Evolutionary conservation across 1,140 invertebrate genomes (phyloP).

Genomic region (Archivesica marissinica): DNA sequence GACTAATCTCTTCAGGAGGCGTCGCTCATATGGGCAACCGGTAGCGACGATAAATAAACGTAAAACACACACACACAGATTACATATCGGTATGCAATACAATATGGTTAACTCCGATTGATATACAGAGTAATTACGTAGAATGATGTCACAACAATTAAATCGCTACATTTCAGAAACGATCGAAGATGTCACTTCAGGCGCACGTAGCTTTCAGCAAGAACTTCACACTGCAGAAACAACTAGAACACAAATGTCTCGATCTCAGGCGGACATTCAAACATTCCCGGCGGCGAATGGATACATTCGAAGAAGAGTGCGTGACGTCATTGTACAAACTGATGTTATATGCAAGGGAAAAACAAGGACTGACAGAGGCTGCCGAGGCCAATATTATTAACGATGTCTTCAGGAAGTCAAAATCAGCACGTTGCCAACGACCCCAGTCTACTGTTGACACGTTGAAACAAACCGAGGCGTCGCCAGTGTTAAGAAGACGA

Average conservation of each 20-base stretch:
- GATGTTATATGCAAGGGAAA: slow-evolving; percentile 30
- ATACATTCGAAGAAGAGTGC: slow-evolving; percentile 49
- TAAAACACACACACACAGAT: too few relatives aligned
- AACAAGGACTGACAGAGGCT: neutral
- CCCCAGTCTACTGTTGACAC: slow-evolving; percentile 22
- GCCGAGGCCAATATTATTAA: neutral
- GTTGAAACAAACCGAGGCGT: neutral
- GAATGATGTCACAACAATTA: too few relatives aligned
- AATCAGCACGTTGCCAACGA: neutral
- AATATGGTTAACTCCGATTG: too few relatives aligned
- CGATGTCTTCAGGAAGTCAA: neutral
- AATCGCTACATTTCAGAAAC: slow-evolving; percentile 24
- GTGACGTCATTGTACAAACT: slow-evolving; percentile 32
- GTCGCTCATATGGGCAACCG: too few relatives aligned
- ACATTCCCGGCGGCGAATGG: slow-evolving; percentile 36
- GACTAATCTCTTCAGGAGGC: too few relatives aligned
- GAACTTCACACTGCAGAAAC: slow-evolving; percentile 40
- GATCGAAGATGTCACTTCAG: neutral
- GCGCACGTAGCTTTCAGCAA: slow-evolving; percentile 24
- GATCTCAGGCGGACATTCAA: slow-evolving; percentile 27
- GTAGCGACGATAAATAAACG: too few relatives aligned
- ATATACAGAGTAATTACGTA: too few relatives aligned
- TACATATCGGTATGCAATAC: too few relatives aligned
- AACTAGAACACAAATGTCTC: slow-evolving; percentile 28
- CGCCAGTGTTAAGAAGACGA: neutral